phyloP scores from a whole-genome alignment of 2,888 invertebrate species.

The Yponomeuta evonymella region DNA sequence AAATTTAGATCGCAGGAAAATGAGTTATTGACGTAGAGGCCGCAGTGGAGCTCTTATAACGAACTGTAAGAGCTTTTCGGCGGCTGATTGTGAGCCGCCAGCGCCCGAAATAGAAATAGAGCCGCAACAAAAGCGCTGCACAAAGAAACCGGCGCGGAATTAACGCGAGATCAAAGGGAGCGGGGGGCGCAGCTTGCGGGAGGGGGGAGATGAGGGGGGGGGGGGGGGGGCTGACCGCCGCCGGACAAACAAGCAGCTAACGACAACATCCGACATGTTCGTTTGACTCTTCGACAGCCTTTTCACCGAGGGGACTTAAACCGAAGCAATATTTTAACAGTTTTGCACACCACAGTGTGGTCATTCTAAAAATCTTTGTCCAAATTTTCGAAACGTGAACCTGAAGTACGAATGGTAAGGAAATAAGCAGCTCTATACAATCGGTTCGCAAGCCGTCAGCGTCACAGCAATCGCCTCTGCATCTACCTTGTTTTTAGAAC shows the following conservation, averaged over 20 bases:
- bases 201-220: neutral
- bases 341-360: too few relatives aligned
- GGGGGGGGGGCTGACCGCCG: neutral
- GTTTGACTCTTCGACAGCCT: neutral
- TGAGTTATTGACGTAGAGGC: neutral
- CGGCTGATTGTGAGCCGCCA: neutral
- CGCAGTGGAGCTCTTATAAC: neutral
- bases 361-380: too few relatives aligned
- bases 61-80: neutral
- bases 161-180: constrained; percentile 9
- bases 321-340: neutral
- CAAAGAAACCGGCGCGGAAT: constrained; percentile 8
- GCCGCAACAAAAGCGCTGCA: constrained; percentile 10
- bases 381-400: too few relatives aligned
- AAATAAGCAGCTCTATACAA: too few relatives aligned
- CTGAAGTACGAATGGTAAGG: too few relatives aligned
- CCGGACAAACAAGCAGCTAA: neutral
- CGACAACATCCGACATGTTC: constrained; percentile 8
- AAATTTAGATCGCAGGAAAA: neutral
- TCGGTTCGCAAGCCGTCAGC: too few relatives aligned
- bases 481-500: too few relatives aligned
- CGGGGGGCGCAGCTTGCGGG: neutral
- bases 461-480: too few relatives aligned
- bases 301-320: neutral
- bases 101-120: neutral